Conservation (phyloP, 2,113 vertebrate genomes). For the Paedocypris sp. region DNA sequence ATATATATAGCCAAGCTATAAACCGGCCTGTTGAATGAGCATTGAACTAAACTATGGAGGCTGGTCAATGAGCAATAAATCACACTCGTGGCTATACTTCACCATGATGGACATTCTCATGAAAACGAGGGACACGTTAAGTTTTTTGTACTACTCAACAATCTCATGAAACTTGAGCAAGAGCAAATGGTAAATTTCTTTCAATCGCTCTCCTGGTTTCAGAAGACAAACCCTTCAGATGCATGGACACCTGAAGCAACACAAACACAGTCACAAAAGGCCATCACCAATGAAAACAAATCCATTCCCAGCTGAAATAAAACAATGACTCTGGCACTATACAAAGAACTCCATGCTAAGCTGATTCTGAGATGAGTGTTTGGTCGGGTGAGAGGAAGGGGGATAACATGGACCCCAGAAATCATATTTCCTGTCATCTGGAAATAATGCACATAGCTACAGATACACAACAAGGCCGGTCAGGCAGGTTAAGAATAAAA, state of each 20-base stretch:
- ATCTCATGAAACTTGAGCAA: too few species aligned
- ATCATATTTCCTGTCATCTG: constrained; percentile 36
- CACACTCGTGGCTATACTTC: not conserved
- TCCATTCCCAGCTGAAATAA: not conserved
- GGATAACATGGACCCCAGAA: constrained; percentile 11
- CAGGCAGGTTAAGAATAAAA: constrained; percentile 1
- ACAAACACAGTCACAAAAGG: constrained; percentile 20
- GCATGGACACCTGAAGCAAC: constrained; percentile 5
- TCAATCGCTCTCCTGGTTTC: constrained; percentile 18
- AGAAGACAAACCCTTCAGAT: constrained; percentile 1
- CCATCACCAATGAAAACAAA: constrained; percentile 19
- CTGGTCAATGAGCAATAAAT: constrained; percentile 21
- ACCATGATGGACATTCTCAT: constrained; percentile 6
- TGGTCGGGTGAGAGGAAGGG: not conserved
- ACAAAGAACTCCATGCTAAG: too few species aligned
- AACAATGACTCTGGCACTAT: not conserved
- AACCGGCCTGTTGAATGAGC: not conserved
- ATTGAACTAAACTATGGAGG: not conserved
- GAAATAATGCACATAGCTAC: constrained; percentile 32
- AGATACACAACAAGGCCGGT: constrained; percentile 10
- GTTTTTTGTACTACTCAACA: too few species aligned
- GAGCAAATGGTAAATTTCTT: constrained; percentile 32
- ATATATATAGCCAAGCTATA: constrained; percentile 16
- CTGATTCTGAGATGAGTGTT: not conserved
- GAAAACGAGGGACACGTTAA: too few species aligned